Evolutionary conservation across 2,113 vertebrate species (phyloP).

Genomic region (Notothenia rossii): DNA sequence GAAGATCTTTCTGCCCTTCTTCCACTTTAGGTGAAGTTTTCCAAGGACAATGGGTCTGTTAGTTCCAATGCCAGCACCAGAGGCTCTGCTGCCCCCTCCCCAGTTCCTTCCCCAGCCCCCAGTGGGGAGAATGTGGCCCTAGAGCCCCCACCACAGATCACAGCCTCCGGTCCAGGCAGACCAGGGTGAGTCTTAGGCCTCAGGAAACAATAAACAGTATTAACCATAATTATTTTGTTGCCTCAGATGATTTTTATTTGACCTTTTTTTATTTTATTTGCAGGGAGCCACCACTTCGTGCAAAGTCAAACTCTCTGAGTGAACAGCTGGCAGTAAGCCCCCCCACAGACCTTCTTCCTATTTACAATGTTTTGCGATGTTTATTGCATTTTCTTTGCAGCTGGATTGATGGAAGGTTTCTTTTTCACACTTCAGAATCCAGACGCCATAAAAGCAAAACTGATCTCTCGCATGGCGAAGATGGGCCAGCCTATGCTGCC

Average conservation of each 20-base stretch:
- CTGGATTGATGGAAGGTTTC: background rate
- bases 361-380: background rate
- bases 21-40: constrained; percentile 88
- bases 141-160: constrained; percentile 78
- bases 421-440: constrained; percentile 85
- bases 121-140: constrained; percentile 82
- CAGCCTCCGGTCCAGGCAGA: constrained; percentile 81
- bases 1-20: background rate
- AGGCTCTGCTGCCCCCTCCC: constrained; percentile 89
- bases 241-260: background rate
- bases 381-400: background rate
- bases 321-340: constrained; percentile 90
- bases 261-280: background rate
- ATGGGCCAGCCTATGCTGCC: constrained; percentile 99
- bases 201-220: background rate
- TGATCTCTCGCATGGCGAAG: constrained; percentile 98
- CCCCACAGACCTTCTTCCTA: background rate
- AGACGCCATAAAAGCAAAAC: constrained; percentile 93
- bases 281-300: constrained; percentile 89
- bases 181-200: constrained; percentile 82
- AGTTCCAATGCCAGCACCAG: constrained; percentile 84
- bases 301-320: constrained; percentile 92
- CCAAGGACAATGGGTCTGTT: constrained; percentile 86
- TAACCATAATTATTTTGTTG: background rate
- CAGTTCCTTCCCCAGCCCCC: constrained; percentile 88